Evolutionary conservation across 2,888 invertebrate genomes (phyloP).

Genomic region (Pristionchus entomophagus): DNA sequence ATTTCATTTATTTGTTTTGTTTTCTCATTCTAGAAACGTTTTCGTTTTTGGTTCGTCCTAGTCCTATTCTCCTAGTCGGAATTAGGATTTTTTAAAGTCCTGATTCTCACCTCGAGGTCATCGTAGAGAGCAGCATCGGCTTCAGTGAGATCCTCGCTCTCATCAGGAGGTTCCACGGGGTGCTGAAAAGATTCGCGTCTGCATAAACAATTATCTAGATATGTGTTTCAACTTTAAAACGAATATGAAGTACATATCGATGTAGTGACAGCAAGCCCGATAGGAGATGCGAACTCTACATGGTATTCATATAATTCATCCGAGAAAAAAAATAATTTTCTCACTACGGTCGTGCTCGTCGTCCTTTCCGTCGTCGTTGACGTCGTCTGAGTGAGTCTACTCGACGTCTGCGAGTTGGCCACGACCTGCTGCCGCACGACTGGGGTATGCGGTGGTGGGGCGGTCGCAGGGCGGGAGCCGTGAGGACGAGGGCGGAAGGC

Average conservation of each 20-base stretch:
- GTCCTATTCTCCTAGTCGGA: too few relatives aligned
- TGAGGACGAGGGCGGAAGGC: conserved; percentile 18
- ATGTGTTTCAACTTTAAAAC: too few relatives aligned
- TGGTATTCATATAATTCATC: too few relatives aligned
- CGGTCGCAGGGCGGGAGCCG: neutral
- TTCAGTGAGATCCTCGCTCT: conserved; percentile 33
- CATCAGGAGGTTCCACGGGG: neutral
- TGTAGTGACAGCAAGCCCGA: neutral
- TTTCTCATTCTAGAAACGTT: too few relatives aligned
- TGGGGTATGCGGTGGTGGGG: neutral
- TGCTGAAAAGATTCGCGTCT: neutral
- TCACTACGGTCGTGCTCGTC: neutral
- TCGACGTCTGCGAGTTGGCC: neutral
- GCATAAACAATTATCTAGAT: too few relatives aligned
- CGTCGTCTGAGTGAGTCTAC: conserved; percentile 11
- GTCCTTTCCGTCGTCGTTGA: conserved; percentile 7
- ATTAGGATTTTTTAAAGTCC: too few relatives aligned
- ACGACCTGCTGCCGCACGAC: neutral
- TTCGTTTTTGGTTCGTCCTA: too few relatives aligned
- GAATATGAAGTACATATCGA: too few relatives aligned
- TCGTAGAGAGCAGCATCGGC: conserved; percentile 5
- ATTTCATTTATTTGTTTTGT: neutral
- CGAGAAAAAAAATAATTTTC: too few relatives aligned
- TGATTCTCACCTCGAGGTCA: neutral
- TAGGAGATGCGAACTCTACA: neutral